Conservation (phyloP, 92 coral and sea anemone species). For the Chrysogorgia sp. region DNA sequence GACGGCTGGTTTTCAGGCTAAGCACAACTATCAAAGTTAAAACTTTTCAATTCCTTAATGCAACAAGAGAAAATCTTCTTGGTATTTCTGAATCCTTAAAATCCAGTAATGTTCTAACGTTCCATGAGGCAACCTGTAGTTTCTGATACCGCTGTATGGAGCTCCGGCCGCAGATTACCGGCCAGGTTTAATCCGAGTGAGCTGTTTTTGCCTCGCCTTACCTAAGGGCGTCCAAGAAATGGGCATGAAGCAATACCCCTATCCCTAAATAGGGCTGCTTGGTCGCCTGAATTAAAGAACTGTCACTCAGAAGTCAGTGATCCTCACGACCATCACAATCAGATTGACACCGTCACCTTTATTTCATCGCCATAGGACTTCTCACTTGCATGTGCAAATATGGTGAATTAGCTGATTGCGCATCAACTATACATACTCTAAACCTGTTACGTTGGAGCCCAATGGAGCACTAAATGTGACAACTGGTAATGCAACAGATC, state of each 20-base stretch:
- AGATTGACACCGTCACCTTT: slow-evolving; percentile 40
- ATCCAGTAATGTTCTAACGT: slow-evolving; percentile 45
- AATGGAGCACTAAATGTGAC: too few relatives aligned
- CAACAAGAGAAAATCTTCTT: slow-evolving; percentile 3
- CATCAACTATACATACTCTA: too few relatives aligned
- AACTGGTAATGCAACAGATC: too few relatives aligned
- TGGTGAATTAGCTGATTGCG: too few relatives aligned
- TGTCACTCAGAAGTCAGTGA: slow-evolving; percentile 26
- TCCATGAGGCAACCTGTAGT: slow-evolving; percentile 17
- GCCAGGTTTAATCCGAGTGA: slow-evolving; percentile 18
- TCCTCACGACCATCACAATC: slow-evolving; percentile 7
- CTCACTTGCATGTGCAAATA: too few relatives aligned
- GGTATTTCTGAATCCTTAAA: not conserved
- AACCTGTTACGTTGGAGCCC: too few relatives aligned
- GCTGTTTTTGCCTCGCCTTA: slow-evolving; percentile 37
- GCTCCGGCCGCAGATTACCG: slow-evolving; percentile 23
- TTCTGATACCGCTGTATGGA: not conserved
- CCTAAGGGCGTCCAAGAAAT: slow-evolving; percentile 23
- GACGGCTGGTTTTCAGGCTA: too few relatives aligned
- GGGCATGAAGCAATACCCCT: slow-evolving; percentile 42
- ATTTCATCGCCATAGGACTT: slow-evolving; percentile 44
- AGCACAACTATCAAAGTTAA: not conserved
- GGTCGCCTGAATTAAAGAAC: slow-evolving; percentile 29
- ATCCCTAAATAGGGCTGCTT: slow-evolving; percentile 24
- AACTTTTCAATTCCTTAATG: not conserved